Evolutionary conservation across 92 coral and sea anemone species (phyloP), one percentile per base, ranked within the genome.

Genomic region (Zoanthus sociatus): DNA sequence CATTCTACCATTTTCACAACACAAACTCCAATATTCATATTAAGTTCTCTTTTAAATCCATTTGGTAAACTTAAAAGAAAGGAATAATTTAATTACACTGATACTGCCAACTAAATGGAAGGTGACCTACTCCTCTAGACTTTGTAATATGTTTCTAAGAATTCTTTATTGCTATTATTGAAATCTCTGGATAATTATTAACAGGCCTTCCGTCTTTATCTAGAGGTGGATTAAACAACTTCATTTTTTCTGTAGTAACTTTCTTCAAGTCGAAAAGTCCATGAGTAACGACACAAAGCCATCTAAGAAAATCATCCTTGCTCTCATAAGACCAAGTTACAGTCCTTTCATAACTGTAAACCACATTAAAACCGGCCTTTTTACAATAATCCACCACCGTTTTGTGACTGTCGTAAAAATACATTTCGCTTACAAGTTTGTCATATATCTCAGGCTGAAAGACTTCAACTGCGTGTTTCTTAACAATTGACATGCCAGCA

Each of bases 231-330:
- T 79, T 45, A 44, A 79, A 79, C 73, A 44, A 4, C 73, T 79
- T 42, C 37, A 79, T 48, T 66, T 64, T 79, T 10, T 64, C 84
- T 16, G 7, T 33, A 46, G 84, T 79, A 63, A 79, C 71, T 37
- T 69, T 61, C n/a, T 44, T 79, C 21, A 79, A n/a, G 30, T 79
- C 84, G 63, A 79, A 79, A 5, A 61, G 73, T 21, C 84, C 84
- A 61, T 79, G 84, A n/a, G 84, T 79, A 37, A 61, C 73, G 37
- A 42, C 45, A 45, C 74, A 33, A 64, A 79, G 42, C 74, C 84
- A 79, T 18, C 18, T 79, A 6, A 79, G 84, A 79, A 79, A 79
- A 4, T 79, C 84, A 9, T 79, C 60, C 50, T 79, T 79, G 50
- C 48, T 69, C 45, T 64, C 73, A 44, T 61, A 79, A 0, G 73